Percentiles rank a stretch among this genome's conserved stretches.
Evolutionary conservation across 2,888 invertebrate genomes (phyloP).

Genomic region (Xylota sylvarum): DNA sequence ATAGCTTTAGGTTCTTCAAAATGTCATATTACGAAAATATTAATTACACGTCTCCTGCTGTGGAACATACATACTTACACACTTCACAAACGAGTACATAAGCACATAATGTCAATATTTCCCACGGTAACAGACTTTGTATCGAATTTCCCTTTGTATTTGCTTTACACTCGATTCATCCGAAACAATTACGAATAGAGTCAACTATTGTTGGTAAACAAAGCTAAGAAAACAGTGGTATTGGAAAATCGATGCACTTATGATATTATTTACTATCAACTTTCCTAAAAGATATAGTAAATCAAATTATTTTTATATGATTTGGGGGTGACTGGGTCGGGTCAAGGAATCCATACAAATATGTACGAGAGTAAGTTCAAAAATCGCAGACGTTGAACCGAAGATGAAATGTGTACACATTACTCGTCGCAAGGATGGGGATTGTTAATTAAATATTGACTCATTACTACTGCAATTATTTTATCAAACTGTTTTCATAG

Average conservation of each 20-base stretch:
- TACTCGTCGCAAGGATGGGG: too few relatives aligned
- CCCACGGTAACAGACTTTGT: neutral
- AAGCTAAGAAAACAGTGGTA: neutral
- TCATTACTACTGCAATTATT: too few relatives aligned
- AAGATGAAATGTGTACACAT: too few relatives aligned
- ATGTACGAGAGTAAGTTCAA: too few relatives aligned
- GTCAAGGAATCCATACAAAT: too few relatives aligned
- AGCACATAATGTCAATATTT: neutral
- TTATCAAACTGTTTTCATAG: too few relatives aligned
- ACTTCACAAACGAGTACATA: neutral
- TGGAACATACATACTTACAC: too few relatives aligned
- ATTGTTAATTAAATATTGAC: too few relatives aligned
- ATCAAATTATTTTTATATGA: neutral
- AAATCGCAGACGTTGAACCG: too few relatives aligned
- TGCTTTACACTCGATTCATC: conserved; percentile 11
- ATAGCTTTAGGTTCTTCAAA: too few relatives aligned
- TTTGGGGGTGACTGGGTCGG: too few relatives aligned
- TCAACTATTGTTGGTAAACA: conserved; percentile 1
- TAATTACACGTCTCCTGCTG: conserved; percentile 12
- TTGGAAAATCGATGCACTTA: neutral
- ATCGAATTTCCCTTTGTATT: conserved; percentile 33
- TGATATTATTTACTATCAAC: neutral
- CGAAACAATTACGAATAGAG: conserved; percentile 34
- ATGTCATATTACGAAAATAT: neutral
- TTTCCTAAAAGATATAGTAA: neutral